Conservation (phyloP, 2,888 invertebrate species). For the Ctenicera cuprea region DNA sequence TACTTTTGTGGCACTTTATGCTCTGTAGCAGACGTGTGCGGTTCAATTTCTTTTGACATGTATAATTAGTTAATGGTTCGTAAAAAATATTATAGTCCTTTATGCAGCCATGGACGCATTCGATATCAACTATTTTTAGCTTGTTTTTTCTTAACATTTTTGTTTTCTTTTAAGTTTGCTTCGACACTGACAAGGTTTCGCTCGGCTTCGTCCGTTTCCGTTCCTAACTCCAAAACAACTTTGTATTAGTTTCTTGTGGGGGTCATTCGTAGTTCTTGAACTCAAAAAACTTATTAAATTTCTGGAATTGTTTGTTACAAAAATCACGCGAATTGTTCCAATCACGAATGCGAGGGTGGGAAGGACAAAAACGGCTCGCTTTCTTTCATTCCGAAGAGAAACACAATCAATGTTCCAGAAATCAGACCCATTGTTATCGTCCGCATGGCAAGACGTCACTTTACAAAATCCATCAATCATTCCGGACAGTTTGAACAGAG, state of each 20-base stretch:
- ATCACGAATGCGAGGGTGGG: neutral
- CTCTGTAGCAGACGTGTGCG: neutral
- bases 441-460: constrained; percentile 24
- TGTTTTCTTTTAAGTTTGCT: too few species aligned
- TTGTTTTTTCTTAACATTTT: too few species aligned
- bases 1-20: neutral
- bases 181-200: too few species aligned
- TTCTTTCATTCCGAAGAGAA: constrained; percentile 9
- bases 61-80: too few species aligned
- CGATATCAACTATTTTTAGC: too few species aligned
- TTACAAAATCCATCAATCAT: constrained; percentile 23
- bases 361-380: neutral
- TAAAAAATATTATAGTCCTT: too few species aligned
- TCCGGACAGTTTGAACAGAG: constrained; percentile 20
- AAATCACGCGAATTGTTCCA: constrained; percentile 3
- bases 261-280: neutral
- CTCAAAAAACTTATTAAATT: neutral
- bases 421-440: constrained; percentile 22
- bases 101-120: too few species aligned
- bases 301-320: neutral
- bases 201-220: too few species aligned
- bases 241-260: neutral
- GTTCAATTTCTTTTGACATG: too few species aligned
- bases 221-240: too few species aligned
- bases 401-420: constrained; percentile 25